A percentile compares a stretch with the other conserved stretches of the same genome.
Conservation (phyloP, 92 coral and sea anemone genomes). For the Palythoa grandis region DNA sequence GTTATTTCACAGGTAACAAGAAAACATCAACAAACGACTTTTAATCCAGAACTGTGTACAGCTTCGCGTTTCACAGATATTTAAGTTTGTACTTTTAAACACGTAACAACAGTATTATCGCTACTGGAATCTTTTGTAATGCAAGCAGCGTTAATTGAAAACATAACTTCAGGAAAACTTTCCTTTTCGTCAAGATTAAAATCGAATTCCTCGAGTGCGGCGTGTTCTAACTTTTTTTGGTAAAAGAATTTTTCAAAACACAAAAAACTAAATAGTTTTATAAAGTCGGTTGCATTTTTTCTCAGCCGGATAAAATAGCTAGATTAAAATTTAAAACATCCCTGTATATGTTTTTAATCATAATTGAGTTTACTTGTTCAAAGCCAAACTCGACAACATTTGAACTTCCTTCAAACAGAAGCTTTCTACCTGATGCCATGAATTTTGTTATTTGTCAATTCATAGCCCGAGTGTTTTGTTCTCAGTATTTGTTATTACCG, state of each 20-base stretch:
- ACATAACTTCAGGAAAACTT: constrained; percentile 34
- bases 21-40: constrained; percentile 23
- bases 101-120: constrained; percentile 44
- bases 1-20: constrained; percentile 10
- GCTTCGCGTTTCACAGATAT: constrained; percentile 47
- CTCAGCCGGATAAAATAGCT: background rate
- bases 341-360: background rate
- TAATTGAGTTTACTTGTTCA: constrained; percentile 15
- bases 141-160: constrained; percentile 40
- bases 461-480: too few species aligned
- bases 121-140: constrained; percentile 46
- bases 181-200: constrained; percentile 6
- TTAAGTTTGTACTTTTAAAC: constrained; percentile 44
- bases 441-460: too few species aligned
- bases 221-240: background rate
- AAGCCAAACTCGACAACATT: constrained; percentile 14
- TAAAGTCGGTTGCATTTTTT: background rate
- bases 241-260: background rate
- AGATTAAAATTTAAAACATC: background rate
- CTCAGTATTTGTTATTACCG: too few species aligned
- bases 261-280: background rate
- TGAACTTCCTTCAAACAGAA: background rate
- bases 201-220: background rate
- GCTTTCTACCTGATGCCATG: background rate
- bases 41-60: constrained; percentile 26